These are phyloP conservation scores for Drosophila saltans DNA, from an alignment of 1,140 invertebrate genomes.

Conservation along the genomic window DNA sequence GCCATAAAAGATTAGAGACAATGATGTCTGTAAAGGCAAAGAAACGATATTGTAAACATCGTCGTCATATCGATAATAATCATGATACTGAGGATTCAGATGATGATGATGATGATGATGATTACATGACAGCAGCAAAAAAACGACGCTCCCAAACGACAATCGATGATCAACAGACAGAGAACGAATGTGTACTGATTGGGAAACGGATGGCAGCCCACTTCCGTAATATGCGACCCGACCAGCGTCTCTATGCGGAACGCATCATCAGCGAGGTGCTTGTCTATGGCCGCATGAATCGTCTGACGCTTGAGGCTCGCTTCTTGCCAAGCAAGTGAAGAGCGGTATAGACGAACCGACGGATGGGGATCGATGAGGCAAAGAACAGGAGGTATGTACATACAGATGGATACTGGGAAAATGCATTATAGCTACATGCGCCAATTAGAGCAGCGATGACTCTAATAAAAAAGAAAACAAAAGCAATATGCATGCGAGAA, in stretches of 20 bases:
- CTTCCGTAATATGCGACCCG: slow-evolving; percentile 65
- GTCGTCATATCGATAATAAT: too few relatives aligned
- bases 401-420: slow-evolving; percentile 8
- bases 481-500: slow-evolving; percentile 29
- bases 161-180: slow-evolving; percentile 28
- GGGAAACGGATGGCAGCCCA: slow-evolving; percentile 66
- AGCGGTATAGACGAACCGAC: not conserved
- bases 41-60: too few relatives aligned
- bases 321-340: slow-evolving; percentile 39
- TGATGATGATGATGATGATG: slow-evolving; percentile 2
- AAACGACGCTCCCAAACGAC: slow-evolving; percentile 3
- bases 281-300: slow-evolving; percentile 66
- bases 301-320: slow-evolving; percentile 47
- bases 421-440: slow-evolving; percentile 4
- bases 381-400: not conserved
- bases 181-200: slow-evolving; percentile 63
- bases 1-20: too few relatives aligned
- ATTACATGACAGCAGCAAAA: not conserved
- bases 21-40: too few relatives aligned
- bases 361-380: not conserved
- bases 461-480: slow-evolving; percentile 19
- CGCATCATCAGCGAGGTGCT: slow-evolving; percentile 68
- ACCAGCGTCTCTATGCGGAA: slow-evolving; percentile 65
- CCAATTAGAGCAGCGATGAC: slow-evolving; percentile 33
- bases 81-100: slow-evolving; percentile 11